Base-by-base conservation (phyloP, 2,888 invertebrate genomes). In the Lutraria lutraria region DNA sequence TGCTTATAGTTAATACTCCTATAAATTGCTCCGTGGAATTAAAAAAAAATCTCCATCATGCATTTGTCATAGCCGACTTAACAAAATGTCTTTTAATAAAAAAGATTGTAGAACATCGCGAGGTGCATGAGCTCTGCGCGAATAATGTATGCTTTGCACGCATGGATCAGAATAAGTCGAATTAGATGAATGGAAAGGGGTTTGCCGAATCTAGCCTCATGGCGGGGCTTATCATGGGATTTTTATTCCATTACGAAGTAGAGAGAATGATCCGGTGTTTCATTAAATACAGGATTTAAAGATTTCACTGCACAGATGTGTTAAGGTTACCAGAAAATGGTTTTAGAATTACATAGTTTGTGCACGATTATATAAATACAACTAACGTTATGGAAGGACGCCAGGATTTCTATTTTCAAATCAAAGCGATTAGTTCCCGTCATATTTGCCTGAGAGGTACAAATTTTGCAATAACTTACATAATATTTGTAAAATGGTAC, bases 391-490 rank as follows among this genome's bases (percentile, higher is more conserved):
- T 79, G 85, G 80, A 79, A 79, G n/a, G 79, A 85, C 85, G 85
- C 85, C 85, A 85, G 80, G 2, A 60, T 43, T 80, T 85, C 85
- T 85, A 43, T 85, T 80, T 85, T 43, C 60, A 56, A 80, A 80
- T 80, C 81, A 80, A 79, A 85, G 80, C n/a, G 79, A 85, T 85
- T 85, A 85, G 84, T 88, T 53, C 43, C 13, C 68, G 88, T 85
- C 88, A 81, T 19, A 83, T 81, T 84, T 85, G 19, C 68, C 21
- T 85, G 84, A 81, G 63, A 88, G 84, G 52, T 81, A 83, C 84
- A 88, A 88, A 88, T 88, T 88, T 56, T 76, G 34, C 68, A 72
- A 85, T 84, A 83, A 85, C 80, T 81, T 84, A 56, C 56, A 52
- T 68, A 85, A 88, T 85, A 88, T 80, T 63, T 81, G 25, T 29